Evolutionary conservation across 1,140 invertebrate species (phyloP), one percentile per base, ranked within the genome.

Genomic region (Scaptodrosophila lebanonensis): DNA sequence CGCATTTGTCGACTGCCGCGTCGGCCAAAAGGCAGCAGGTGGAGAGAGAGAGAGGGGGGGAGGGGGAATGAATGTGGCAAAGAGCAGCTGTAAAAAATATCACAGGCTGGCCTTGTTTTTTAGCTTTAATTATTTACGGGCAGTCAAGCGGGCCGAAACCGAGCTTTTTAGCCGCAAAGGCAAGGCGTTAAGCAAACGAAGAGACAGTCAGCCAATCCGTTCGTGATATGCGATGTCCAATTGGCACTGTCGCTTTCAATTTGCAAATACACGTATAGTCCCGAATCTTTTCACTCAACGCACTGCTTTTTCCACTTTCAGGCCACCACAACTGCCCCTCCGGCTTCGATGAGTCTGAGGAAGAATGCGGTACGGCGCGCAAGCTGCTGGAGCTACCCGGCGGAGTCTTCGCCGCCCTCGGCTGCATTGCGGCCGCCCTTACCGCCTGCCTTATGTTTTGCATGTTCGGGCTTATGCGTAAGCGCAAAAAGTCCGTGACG

Each of bases 311-410:
- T 40, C 11, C 22, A 7, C 27, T 61, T 71, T 7, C 65, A 87
- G 86, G 86, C 58, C 82, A 77, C 63, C 88, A 91, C 20, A 93
- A 95, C 86, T 96, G 95, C 83, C 95, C 95, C 11, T 95, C 94
- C 3, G 94, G 94, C 6, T 93, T 91, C 72, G 94, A 95, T 75
- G 95, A 96, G 87, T 91, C 90, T 17, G 91, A 93, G 67, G 89
- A 90, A 13, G 90, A 93, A 60, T 93, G 92, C 76, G 92, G 91
- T 20, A 91, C 89, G 4, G 88, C 88, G n/a, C 83, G 87, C 2
- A 87, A 87, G 54, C 70, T 89, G 44, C 83, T 89, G 30, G 86
- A 88, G 36, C 64, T 88, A 59, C 85, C 89, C 64, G 89, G 87
- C 35, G 90, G 86, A 30, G 83, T 88, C 2, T 88, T 88, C 66